phyloP scores from a whole-genome alignment of 2,888 invertebrate genomes.

The Tanytarsus gracilentus region DNA sequence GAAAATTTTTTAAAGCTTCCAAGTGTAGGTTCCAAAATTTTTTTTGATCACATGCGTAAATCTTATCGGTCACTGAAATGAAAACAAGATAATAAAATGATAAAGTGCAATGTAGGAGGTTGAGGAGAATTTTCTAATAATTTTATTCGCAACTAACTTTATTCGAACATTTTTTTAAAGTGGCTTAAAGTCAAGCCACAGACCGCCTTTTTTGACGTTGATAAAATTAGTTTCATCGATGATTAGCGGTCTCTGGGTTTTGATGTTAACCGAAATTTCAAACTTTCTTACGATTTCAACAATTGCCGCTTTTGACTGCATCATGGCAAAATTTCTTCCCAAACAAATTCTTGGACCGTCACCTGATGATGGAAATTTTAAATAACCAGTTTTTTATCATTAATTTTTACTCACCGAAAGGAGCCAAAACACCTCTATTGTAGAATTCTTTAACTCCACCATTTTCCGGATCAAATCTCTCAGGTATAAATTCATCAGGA shows the following conservation, averaged over 20 bases:
- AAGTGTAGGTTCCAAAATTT: too few species aligned
- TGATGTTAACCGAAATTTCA: slow-evolving; percentile 36
- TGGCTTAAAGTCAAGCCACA: slow-evolving; percentile 35
- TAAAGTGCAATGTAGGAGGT: too few species aligned
- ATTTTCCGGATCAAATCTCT: slow-evolving; percentile 42
- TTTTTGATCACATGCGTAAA: too few species aligned
- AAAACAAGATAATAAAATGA: too few species aligned
- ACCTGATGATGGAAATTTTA: too few species aligned
- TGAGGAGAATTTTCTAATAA: too few species aligned
- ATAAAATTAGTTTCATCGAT: slow-evolving; percentile 33
- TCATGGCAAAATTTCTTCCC: slow-evolving; percentile 37
- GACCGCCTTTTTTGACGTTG: slow-evolving; percentile 34
- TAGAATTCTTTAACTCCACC: slow-evolving; percentile 34
- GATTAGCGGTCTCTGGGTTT: slow-evolving; percentile 35
- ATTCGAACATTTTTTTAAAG: neutral
- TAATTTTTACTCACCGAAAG: too few species aligned
- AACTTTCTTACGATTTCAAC: slow-evolving; percentile 38
- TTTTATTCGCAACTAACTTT: neutral
- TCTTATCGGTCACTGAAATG: too few species aligned
- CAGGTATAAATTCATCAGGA: slow-evolving; percentile 47
- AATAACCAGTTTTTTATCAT: too few species aligned
- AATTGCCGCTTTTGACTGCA: slow-evolving; percentile 39
- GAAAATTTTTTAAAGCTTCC: too few species aligned
- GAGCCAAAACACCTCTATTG: slow-evolving; percentile 37
- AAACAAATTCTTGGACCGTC: slow-evolving; percentile 42